Percentiles rank a stretch among this genome's conserved stretches.
phyloP scores from a whole-genome alignment of 2,888 invertebrate genomes.

The Therioaphis trifolii region DNA sequence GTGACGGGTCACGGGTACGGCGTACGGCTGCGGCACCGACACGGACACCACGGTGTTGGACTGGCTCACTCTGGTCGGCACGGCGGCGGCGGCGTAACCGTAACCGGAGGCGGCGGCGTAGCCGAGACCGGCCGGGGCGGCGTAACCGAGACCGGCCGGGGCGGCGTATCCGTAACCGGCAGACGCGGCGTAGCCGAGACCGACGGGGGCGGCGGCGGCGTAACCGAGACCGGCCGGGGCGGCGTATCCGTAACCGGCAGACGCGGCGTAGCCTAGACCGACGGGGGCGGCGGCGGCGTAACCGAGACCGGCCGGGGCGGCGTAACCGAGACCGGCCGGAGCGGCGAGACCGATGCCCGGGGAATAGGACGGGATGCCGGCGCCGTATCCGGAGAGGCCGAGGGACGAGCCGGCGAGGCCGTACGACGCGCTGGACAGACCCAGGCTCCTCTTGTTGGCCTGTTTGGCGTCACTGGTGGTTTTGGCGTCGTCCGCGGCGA shows the following conservation, averaged over 20 bases:
- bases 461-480: conserved; percentile 39
- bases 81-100: background rate
- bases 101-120: background rate
- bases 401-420: conserved; percentile 13
- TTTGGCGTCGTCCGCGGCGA: conserved; percentile 34
- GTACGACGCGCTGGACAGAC: conserved; percentile 7
- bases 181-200: background rate
- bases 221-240: conserved; percentile 2
- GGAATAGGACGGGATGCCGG: background rate
- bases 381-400: background rate
- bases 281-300: background rate
- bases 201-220: background rate
- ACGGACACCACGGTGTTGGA: conserved; percentile 63
- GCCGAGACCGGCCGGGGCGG: background rate
- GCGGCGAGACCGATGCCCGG: conserved; percentile 26
- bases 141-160: background rate
- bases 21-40: conserved; percentile 64
- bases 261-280: background rate
- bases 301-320: background rate
- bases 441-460: conserved; percentile 43
- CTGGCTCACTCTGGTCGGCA: conserved; percentile 61
- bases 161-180: conserved; percentile 2
- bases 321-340: background rate
- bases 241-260: background rate
- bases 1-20: conserved; percentile 64